Percentiles rank a stretch among this genome's conserved stretches.
Evolutionary conservation across 2,113 vertebrate genomes (phyloP).

Genomic region (Dasypus novemcinctus): DNA sequence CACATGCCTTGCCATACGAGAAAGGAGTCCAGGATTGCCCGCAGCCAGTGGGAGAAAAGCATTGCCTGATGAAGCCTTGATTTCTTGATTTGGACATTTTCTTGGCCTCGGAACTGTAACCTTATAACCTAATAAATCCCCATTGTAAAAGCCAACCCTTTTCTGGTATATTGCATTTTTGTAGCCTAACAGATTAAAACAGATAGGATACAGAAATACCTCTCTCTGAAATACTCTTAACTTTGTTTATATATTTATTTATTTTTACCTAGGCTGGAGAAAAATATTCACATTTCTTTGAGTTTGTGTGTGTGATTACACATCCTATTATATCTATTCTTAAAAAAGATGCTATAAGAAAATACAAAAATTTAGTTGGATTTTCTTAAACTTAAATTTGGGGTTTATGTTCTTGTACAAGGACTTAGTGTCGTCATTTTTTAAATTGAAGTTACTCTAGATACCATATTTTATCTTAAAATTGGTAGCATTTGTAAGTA

Average conservation of each 20-base stretch:
- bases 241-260: neutral
- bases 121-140: too few relatives aligned
- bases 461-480: neutral
- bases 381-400: constrained; percentile 46
- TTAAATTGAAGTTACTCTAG: neutral
- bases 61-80: too few relatives aligned
- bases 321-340: constrained; percentile 36
- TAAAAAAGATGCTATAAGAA: neutral
- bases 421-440: constrained; percentile 10
- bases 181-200: too few relatives aligned
- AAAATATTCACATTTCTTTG: constrained; percentile 2
- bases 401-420: constrained; percentile 33
- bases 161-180: too few relatives aligned
- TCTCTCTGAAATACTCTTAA: neutral
- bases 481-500: neutral
- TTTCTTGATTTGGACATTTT: too few relatives aligned
- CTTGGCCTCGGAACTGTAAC: too few relatives aligned
- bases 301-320: constrained; percentile 11
- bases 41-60: too few relatives aligned
- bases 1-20: too few relatives aligned
- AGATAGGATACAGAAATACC: neutral
- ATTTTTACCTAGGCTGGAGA: neutral
- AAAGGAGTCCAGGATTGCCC: too few relatives aligned
- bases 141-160: too few relatives aligned
- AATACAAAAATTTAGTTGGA: constrained; percentile 39